Base-by-base conservation (phyloP, 2,113 vertebrate species). In the Psilopsiagon aymara region DNA sequence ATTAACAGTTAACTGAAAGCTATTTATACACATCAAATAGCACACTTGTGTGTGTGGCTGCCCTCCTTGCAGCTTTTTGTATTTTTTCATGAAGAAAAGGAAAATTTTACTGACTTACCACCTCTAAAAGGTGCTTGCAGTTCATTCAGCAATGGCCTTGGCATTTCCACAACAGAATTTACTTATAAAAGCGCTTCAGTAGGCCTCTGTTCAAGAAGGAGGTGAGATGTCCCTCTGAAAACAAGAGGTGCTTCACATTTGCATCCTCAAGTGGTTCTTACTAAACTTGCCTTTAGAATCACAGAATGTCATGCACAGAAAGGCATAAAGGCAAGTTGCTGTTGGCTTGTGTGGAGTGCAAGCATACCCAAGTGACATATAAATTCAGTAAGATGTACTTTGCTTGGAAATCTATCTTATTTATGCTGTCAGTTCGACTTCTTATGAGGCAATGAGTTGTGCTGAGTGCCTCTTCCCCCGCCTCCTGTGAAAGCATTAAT, bases 331-430 rank as follows among this genome's bases (percentile, higher is more conserved):
- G 35, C 37, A 5, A 62, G 67, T n/a, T 0, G 2, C 69, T 96
- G 43, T 93, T 96, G 94, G 69, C 90, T 96, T 77, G 68, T 13
- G n/a, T 92, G 74, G 71, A 93, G 79, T 73, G 73, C 59, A n/a
- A 89, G 90, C 49, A 23, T 55, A 53, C 92, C 92, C 82, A 7
- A 85, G 71, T 88, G 93, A 81, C 90, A 46, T 53, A 94, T 90
- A 91, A 95, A 96, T 91, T 88, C 88, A 86, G 67, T 27, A 33
- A 67, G 37, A 75, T 82, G 89, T 79, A 8, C 68, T 93, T 91
- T 49, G 17, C 82, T 95, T 77, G 53, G 90, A 90, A 94, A 95
- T 95, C 25, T 53, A 1, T 94, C 73, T 95, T 94, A 87, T 88
- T 96, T 94, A 55, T 84, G 73, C 62, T 97, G 91, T 80, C 94